Percentiles rank a stretch among this genome's conserved stretches.
These are phyloP conservation scores for Penaeus japonicus DNA, from an alignment of 1,140 invertebrate species.

Conservation along the genomic window DNA sequence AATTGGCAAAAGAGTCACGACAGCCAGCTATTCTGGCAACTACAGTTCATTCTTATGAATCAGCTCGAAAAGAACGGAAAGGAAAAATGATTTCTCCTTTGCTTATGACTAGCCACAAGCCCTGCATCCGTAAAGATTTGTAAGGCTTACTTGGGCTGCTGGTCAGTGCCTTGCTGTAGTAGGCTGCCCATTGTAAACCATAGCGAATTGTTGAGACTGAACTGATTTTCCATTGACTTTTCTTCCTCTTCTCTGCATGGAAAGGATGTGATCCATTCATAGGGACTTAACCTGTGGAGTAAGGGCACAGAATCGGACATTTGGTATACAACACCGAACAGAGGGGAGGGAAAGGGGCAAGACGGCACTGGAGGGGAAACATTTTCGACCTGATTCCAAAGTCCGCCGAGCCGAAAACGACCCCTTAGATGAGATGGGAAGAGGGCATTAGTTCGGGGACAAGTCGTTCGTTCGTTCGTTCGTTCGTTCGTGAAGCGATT, in stretches of 20 bases:
- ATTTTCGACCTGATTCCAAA: too few species aligned
- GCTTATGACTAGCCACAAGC: conserved; percentile 10
- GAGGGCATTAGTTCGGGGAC: too few species aligned
- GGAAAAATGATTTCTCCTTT: conserved; percentile 68
- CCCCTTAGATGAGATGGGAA: too few species aligned
- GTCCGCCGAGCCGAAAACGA: too few species aligned
- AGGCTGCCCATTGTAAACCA: conserved; percentile 68
- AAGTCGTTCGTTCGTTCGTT: too few species aligned
- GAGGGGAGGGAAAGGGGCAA: neutral
- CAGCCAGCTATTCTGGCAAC: too few species aligned
- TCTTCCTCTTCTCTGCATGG: conserved; percentile 80
- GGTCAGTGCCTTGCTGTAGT: conserved; percentile 78
- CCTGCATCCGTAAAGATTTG: neutral
- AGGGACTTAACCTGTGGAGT: conserved; percentile 72
- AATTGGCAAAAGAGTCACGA: neutral
- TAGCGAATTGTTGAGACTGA: conserved; percentile 80
- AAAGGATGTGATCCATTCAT: conserved; percentile 85
- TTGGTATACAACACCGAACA: neutral
- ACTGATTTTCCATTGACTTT: conserved; percentile 80
- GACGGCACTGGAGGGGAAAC: neutral
- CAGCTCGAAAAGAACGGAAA: too few species aligned
- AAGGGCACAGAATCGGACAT: conserved; percentile 30
- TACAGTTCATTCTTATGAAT: too few species aligned
- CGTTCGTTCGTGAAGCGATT: too few species aligned
- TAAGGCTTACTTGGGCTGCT: conserved; percentile 77